Conservation (phyloP, 2,797 vertebrate genomes). For the Champsocephalus esox region DNA sequence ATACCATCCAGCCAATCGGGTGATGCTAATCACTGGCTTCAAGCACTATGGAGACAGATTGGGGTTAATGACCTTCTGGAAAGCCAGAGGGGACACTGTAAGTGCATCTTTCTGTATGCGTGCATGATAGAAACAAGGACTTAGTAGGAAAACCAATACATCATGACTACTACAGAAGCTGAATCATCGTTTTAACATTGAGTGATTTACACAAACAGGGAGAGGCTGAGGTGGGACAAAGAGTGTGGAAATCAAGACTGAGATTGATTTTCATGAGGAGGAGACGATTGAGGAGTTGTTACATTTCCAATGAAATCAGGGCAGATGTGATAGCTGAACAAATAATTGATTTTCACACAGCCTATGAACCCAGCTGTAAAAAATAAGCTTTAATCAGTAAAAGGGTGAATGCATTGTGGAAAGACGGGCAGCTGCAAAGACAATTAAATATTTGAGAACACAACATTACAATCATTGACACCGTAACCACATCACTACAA, state of each 20-base stretch:
- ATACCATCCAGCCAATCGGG: conserved; percentile 62
- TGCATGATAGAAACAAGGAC: conserved; percentile 36
- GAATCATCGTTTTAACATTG: conserved; percentile 42
- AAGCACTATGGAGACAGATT: conserved; percentile 66
- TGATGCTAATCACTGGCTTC: conserved; percentile 63
- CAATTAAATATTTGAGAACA: conserved; percentile 19
- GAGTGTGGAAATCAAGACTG: conserved; percentile 40
- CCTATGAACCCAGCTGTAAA: not conserved
- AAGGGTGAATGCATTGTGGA: not conserved
- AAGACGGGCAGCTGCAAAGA: conserved; percentile 1
- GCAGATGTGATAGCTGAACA: conserved; percentile 5
- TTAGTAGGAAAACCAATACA: not conserved
- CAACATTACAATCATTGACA: conserved; percentile 8
- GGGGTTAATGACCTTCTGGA: conserved; percentile 76
- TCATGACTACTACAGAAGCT: not conserved
- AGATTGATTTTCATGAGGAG: conserved; percentile 54
- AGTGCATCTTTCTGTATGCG: conserved; percentile 35
- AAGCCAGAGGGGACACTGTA: conserved; percentile 45
- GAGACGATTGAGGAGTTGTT: conserved; percentile 23
- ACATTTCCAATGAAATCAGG: conserved; percentile 54
- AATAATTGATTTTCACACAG: conserved; percentile 49
- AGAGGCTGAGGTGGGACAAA: conserved; percentile 13
- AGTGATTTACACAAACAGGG: conserved; percentile 17
- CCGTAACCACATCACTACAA: not conserved
- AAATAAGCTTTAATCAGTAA: conserved; percentile 21